Evolutionary conservation across 2,888 invertebrate species (phyloP), one percentile per base, ranked within the genome.

Genomic region (Anthophora plumipes): DNA sequence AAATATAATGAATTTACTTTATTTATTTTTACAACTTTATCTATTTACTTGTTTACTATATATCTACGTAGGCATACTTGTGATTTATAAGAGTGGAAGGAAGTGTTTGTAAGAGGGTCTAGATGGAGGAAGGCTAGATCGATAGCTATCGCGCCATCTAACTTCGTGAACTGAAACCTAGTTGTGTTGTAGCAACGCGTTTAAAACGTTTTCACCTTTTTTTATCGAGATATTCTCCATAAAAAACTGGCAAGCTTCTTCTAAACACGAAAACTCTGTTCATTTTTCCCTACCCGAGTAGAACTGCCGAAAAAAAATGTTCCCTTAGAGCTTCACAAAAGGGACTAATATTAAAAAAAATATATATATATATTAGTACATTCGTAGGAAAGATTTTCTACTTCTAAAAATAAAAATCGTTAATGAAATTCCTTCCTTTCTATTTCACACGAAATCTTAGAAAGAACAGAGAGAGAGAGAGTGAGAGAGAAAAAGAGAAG

Each of bases 61-160:
- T 31, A 1, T 31, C 31, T 31, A 31, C 31, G 31, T 31, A 31
- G 31, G 31, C 31, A 31, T 31, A 3, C 31, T 31, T 31, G 31
- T 31, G 31, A 31, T 31, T 31, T 17, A 17, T 31, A 8, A 0
- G n/a, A 5, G 3, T 20, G 48, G 17, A 43, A 3, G 4, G 0
- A 25, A 1, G 11, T 17, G 17, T 61, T 17, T 3, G 14, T 25
- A 14, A n/a, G 31, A 31, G 9, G 41, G 5, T 46, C 46, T 9
- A 31, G 63, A 12, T 1, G n/a, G 1, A 25, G n/a, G n/a, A n/a
- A n/a, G 8, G 14, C 31, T n/a, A 46, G 63, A 63, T 48, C 63
- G 63, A 50, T 43, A 67, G 14, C 25, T 14, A 25, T 41, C 12
- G 54, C 55, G 67, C 54, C 67, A 67, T 67, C 67, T 67, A 41